These are phyloP conservation scores for Hirtodrosophila histrioides DNA, from an alignment of 2,888 invertebrate genomes.

Conservation along the genomic window DNA sequence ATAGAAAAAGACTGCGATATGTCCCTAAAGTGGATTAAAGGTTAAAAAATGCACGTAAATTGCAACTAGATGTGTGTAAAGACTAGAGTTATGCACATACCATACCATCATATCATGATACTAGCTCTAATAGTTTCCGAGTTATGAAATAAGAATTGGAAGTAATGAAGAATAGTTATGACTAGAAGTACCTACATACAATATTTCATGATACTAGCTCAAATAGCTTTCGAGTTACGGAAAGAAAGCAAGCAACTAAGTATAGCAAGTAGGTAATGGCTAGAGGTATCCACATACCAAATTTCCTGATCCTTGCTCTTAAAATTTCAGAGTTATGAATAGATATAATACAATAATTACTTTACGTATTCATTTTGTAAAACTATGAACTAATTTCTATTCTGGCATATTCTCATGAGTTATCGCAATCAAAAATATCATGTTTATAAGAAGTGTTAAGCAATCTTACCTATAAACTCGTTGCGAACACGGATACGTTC, in stretches of 20 bases:
- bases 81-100: not conserved
- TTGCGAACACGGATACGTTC: slow-evolving; percentile 95
- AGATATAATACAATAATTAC: no score
- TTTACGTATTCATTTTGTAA: no score
- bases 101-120: not conserved
- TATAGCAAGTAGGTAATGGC: no score
- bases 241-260: not conserved
- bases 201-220: not conserved
- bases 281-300: no score
- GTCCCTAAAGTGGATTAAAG: no score
- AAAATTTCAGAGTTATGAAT: no score
- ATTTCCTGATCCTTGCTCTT: no score
- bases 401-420: no score
- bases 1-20: no score
- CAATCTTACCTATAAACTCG: slow-evolving; percentile 94
- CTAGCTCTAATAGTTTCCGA: not conserved
- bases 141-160: not conserved
- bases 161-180: not conserved
- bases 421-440: no score
- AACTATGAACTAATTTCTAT: no score
- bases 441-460: slow-evolving; percentile 18
- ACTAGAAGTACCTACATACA: not conserved
- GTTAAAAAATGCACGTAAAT: no score
- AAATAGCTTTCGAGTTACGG: not conserved
- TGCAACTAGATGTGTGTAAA: not conserved